These are phyloP conservation scores for Silurus aristotelis DNA, from an alignment of 2,797 vertebrate genomes.

Conservation along the genomic window DNA sequence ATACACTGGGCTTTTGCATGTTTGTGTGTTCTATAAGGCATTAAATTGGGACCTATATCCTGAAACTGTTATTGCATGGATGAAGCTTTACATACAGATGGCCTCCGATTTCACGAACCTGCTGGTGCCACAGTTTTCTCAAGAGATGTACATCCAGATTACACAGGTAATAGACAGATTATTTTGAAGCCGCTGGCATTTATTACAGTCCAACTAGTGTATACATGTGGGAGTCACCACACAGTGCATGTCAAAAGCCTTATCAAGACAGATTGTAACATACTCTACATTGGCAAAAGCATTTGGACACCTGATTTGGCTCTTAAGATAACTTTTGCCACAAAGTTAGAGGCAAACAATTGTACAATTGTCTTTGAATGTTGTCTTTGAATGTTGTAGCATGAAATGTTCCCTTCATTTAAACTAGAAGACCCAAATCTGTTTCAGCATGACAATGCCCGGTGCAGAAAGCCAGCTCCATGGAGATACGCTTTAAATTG, in stretches of 20 bases:
- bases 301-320: no score
- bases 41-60: constrained; percentile 87
- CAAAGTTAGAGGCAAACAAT: no score
- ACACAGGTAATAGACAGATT: constrained; percentile 72
- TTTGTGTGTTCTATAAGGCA: constrained; percentile 66
- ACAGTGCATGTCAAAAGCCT: background rate
- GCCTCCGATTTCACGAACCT: constrained; percentile 78
- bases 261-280: background rate
- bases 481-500: no score
- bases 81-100: constrained; percentile 88
- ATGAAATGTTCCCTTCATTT: no score
- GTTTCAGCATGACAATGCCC: no score
- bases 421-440: no score
- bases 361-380: no score
- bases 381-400: no score
- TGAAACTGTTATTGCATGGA: constrained; percentile 84
- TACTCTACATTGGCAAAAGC: no score
- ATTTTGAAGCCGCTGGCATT: background rate
- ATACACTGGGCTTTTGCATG: background rate
- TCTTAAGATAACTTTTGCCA: no score
- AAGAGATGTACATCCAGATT: constrained; percentile 83
- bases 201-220: background rate
- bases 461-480: no score
- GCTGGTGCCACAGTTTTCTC: constrained; percentile 86
- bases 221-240: background rate